These are phyloP conservation scores for Rhinoptilus africanus DNA, from an alignment of 2,113 vertebrate species.

Conservation along the genomic window DNA sequence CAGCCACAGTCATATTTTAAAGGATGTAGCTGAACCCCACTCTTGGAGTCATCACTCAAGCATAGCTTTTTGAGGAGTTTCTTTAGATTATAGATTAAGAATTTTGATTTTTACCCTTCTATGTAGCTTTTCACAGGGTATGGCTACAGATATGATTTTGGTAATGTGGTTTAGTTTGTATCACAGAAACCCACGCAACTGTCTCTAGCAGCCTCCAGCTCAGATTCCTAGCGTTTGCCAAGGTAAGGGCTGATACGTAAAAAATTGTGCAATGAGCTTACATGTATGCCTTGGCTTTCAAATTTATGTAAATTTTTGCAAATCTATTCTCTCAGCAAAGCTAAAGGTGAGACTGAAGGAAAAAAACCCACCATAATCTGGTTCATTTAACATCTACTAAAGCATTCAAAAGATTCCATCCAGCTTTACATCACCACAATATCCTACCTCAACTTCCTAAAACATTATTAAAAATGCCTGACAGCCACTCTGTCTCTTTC, in stretches of 20 bases:
- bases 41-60: not conserved
- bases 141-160: not conserved
- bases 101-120: not conserved
- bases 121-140: not conserved
- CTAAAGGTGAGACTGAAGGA: not conserved
- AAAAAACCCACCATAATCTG: not conserved
- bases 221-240: not conserved
- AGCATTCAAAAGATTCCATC: not conserved
- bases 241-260: too few relatives aligned
- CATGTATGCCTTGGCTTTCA: not conserved
- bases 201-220: not conserved
- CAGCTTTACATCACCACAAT: not conserved
- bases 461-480: not conserved
- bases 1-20: not conserved
- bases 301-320: not conserved
- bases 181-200: not conserved
- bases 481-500: not conserved
- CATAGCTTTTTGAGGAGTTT: not conserved
- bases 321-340: not conserved
- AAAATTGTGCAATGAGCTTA: not conserved
- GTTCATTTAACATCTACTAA: not conserved
- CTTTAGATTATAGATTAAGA: not conserved
- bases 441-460: not conserved
- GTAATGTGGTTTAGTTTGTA: not conserved
- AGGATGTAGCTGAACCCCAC: not conserved